Conservation (phyloP, 2,797 vertebrate genomes). For the Pygocentrus nattereri region DNA sequence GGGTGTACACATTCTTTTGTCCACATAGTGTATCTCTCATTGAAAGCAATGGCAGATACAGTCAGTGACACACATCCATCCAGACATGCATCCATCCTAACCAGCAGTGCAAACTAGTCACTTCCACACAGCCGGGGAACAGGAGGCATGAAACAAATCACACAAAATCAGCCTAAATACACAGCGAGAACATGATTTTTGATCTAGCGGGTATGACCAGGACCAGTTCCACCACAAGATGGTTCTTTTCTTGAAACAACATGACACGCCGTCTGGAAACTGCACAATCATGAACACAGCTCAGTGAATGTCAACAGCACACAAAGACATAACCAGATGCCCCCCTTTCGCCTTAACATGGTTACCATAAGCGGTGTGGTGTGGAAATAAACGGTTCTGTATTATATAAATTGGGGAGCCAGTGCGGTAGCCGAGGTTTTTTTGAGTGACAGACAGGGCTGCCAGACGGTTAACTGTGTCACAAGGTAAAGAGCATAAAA, state of each 20-base stretch:
- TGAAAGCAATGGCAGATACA: neutral
- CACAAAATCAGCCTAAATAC: neutral
- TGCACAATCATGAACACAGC: neutral
- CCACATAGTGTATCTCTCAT: neutral
- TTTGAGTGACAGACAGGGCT: constrained; percentile 22
- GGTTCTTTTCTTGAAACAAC: neutral
- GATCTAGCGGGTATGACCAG: neutral
- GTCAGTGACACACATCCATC: neutral
- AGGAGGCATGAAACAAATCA: neutral
- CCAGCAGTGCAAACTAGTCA: neutral
- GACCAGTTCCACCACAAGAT: neutral
- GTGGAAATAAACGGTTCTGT: neutral
- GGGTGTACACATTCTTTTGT: no score
- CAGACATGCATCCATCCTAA: neutral
- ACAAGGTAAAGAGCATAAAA: constrained; percentile 39
- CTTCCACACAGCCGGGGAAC: neutral
- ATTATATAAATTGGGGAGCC: neutral
- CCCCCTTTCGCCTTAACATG: neutral
- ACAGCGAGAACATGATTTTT: neutral
- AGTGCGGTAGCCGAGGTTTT: neutral
- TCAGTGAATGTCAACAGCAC: neutral
- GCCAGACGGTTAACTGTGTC: constrained; percentile 21
- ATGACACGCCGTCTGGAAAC: neutral
- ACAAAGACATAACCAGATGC: neutral
- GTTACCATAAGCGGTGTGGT: neutral